Conservation (phyloP, 2,888 invertebrate genomes). For the Malachius bipustulatus region DNA sequence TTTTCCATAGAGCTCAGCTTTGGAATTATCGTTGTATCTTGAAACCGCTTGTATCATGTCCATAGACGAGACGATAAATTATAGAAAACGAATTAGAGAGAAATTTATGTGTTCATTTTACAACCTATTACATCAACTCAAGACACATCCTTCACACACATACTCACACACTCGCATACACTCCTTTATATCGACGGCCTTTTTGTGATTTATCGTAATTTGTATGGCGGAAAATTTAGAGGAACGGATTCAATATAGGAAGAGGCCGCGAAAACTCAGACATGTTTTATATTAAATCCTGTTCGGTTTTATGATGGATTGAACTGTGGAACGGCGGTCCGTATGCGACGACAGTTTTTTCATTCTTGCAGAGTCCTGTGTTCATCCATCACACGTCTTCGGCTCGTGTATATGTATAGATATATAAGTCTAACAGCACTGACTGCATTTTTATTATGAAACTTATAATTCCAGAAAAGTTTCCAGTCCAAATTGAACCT, state of each 20-base stretch:
- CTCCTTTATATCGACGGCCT: slow-evolving; percentile 16
- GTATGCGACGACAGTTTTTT: slow-evolving; percentile 24
- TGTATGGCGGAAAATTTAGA: slow-evolving; percentile 14
- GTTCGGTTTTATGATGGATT: slow-evolving; percentile 31
- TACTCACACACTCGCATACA: slow-evolving; percentile 7
- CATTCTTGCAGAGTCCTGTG: slow-evolving; percentile 24
- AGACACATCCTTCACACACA: slow-evolving; percentile 15
- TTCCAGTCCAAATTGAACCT: slow-evolving; percentile 15
- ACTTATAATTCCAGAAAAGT: slow-evolving; percentile 24
- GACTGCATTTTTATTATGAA: slow-evolving; percentile 24
- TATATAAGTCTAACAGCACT: slow-evolving; percentile 16
- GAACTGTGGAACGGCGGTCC: slow-evolving; percentile 22
- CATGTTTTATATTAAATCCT: slow-evolving; percentile 32
- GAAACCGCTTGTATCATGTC: slow-evolving; percentile 1
- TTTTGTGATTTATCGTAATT: slow-evolving; percentile 16
- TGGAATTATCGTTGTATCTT: too few species aligned
- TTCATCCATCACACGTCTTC: slow-evolving; percentile 31
- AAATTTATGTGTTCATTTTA: slow-evolving; percentile 16
- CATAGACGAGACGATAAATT: neutral
- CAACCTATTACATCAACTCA: slow-evolving; percentile 15
- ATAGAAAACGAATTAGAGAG: slow-evolving; percentile 16
- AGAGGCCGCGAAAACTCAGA: slow-evolving; percentile 15
- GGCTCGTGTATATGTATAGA: too few species aligned
- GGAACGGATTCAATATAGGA: slow-evolving; percentile 12
- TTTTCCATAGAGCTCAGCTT: too few species aligned